Base-by-base conservation (phyloP, 2,113 vertebrate species). In the Xiphias gladius region DNA sequence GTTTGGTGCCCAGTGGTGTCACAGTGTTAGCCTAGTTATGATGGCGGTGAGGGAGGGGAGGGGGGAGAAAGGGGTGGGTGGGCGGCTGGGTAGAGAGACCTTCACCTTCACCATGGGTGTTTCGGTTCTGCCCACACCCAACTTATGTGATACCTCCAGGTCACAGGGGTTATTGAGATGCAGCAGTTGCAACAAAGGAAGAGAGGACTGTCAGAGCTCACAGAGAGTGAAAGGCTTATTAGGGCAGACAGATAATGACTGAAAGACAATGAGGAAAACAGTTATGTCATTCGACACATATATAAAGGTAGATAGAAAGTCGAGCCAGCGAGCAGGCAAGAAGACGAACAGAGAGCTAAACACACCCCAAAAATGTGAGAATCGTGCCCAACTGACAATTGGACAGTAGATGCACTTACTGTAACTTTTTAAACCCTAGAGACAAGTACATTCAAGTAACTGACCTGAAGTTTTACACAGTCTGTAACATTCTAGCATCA, bases 1-100 rank as follows among this genome's bases (percentile, higher is more conserved):
- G 91, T 94, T 90, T 92, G 89, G 92, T 92, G 88, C 89, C 91
- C 89, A 87, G 89, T 92, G 90, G 89, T 91, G 86, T 92, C 76
- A 72, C 82, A 90, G 84, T 80, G 12, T 76, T 77, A 89, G 78
- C 57, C n/a, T 61, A 85, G 79, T 50, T 14, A 76, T 54, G 52
- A 62, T 79, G 84, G 76, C 43, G 24, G 61, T 61, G 73, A 88
- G 85, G 88, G 88, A 88, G 75, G 86, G 86, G 82, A 88, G 79
- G 91, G 86, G 88, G 85, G 76, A 77, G 78, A 67, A 41, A 72
- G 73, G 79, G 84, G 69, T 76, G 83, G 80, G 66, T 64, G 57
- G 71, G 48, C 43, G 69, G 69, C 48, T 65, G 68, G 75, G 58
- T 79, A 82, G 82, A 83, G 87, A 89, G 82, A 83, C 84, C 87